A percentile compares a stretch with the other conserved stretches of the same genome.
phyloP scores from a whole-genome alignment of 1,140 invertebrate species.

The Pararge aegeria region DNA sequence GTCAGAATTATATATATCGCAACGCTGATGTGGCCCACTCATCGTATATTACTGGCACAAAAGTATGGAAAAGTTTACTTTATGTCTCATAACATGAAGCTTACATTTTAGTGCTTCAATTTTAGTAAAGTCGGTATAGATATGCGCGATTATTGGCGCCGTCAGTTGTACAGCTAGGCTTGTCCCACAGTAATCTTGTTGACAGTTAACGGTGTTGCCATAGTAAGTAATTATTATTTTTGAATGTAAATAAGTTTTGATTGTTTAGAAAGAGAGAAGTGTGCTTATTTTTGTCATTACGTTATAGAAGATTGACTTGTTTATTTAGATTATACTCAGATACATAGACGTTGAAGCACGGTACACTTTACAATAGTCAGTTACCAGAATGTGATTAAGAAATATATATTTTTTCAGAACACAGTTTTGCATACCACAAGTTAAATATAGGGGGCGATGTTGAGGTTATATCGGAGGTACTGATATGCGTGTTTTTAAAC shows the following conservation, averaged over 20 bases:
- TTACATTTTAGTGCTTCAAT: too few species aligned
- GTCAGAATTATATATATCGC: too few species aligned
- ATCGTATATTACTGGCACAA: too few species aligned
- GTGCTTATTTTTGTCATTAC: constrained; percentile 66
- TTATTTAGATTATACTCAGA: constrained; percentile 58
- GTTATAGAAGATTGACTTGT: constrained; percentile 49
- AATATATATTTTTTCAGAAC: constrained; percentile 69
- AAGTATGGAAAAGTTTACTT: too few species aligned
- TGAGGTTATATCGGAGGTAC: constrained; percentile 34
- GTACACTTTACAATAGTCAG: constrained; percentile 64
- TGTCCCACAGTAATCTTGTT: constrained; percentile 55
- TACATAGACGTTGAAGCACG: constrained; percentile 51
- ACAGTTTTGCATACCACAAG: constrained; percentile 53
- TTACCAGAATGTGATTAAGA: constrained; percentile 70
- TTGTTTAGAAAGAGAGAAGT: constrained; percentile 63
- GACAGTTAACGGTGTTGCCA: constrained; percentile 75
- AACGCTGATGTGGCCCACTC: too few species aligned
- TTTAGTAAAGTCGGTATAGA: too few species aligned
- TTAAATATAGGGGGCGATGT: constrained; percentile 38
- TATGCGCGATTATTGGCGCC: too few species aligned
- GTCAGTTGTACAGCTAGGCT: background rate
- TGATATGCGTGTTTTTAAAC: background rate
- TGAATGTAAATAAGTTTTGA: constrained; percentile 74
- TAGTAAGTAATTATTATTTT: constrained; percentile 75
- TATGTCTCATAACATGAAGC: too few species aligned